Percentiles rank a stretch among this genome's conserved stretches.
These are phyloP conservation scores for Thripadectes ignobilis DNA, from an alignment of 2,797 vertebrate genomes.

Conservation along the genomic window DNA sequence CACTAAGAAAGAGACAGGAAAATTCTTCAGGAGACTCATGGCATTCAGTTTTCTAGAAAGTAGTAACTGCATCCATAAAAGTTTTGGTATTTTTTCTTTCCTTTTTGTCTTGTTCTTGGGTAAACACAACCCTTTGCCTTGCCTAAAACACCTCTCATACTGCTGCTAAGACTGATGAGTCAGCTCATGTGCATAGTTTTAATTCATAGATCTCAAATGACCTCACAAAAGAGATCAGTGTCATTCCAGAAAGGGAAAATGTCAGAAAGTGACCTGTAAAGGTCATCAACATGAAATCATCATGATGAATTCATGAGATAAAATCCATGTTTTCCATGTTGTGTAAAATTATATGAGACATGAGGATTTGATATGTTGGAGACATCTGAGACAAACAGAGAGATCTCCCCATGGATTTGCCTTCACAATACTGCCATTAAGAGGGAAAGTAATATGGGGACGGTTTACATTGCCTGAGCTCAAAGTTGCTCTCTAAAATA, in stretches of 20 bases:
- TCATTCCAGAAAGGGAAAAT: neutral
- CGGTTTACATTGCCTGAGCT: neutral
- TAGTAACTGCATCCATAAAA: neutral
- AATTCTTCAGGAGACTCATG: neutral
- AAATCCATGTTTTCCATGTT: neutral
- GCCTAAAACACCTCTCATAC: neutral
- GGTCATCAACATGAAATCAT: accelerated
- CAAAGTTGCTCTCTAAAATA: neutral
- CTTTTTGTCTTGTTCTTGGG: neutral
- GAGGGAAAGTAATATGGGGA: neutral
- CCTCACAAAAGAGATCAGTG: neutral
- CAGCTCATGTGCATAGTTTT: neutral
- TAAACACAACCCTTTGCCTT: neutral
- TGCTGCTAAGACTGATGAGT: neutral
- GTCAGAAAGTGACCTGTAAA: neutral
- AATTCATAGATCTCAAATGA: neutral
- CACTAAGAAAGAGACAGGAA: neutral
- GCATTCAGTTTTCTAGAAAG: neutral
- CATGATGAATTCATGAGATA: neutral
- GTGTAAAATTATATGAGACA: neutral
- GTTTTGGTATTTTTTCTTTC: neutral
- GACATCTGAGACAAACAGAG: neutral
- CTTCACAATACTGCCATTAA: neutral
- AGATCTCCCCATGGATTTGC: neutral
- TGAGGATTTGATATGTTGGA: neutral